Evolutionary conservation across 2,113 vertebrate genomes (phyloP), one percentile per base, ranked within the genome.

Genomic region (Odobenus rosmarus): DNA sequence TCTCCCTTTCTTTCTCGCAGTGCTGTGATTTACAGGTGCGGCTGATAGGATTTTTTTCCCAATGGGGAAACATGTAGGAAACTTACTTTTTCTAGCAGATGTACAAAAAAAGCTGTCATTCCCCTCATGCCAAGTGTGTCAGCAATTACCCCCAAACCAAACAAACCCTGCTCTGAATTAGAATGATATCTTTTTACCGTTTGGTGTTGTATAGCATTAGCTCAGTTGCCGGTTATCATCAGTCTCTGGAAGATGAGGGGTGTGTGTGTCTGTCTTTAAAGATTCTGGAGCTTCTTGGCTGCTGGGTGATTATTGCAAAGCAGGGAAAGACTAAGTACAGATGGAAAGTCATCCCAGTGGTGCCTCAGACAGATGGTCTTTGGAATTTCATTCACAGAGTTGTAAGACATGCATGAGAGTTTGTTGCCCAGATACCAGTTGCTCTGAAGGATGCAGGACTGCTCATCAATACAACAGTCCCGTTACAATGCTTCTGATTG

Each of bases 291-390:
- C 26, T 97, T 85, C n/a, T 71, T 92, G 55, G 31, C 24, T 79
- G 23, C 42, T 71, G n/a, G 14, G 49, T 31, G 42, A 84, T 84
- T 74, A 83, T 24, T 71, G 21, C 24, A 88, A 88, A 64, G 71
- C 55, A 88, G 15, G 5, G 57, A 74, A 93, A 74, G 71, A 74
- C n/a, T 81, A 71, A 90, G 21, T 42, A 62, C 82, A 81, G 57
- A 46, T 90, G 53, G 42, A 94, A 95, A 76, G 55, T 31, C 86
- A 93, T 93, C 71, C 69, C 81, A 64, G 57, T 39, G 83, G 18
- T 92, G 31, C 3, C 4, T 79, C 39, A 61, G 8, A 61, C n/a
- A 90, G 88, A 84, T 51, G 39, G n/a, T 88, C 21, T 87, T 92
- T 88, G 49, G 36, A 93, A 90, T 57, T 67, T 84, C n/a, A 88